Evolutionary conservation across 1,140 invertebrate species (phyloP).

Genomic region (Pseudoatta argentina): DNA sequence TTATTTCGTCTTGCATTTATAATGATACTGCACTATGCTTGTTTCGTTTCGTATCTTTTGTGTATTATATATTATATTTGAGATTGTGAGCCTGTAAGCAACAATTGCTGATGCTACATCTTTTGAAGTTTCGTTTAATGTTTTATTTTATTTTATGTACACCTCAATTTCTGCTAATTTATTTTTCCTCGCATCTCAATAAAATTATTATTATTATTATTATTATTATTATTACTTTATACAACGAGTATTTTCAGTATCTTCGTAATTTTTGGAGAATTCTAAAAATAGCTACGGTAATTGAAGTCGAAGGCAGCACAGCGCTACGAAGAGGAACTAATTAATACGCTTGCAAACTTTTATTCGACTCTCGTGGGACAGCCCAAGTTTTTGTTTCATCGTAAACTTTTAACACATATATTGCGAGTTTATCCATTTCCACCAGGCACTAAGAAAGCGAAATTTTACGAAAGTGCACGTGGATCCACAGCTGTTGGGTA

Average conservation of each 20-base stretch:
- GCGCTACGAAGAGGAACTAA: constrained; percentile 28
- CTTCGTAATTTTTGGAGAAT: background rate
- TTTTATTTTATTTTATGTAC: too few species aligned
- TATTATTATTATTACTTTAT: too few species aligned
- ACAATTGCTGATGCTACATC: too few species aligned
- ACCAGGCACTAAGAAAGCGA: constrained; percentile 63
- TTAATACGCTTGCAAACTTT: constrained; percentile 57
- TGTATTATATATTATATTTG: too few species aligned
- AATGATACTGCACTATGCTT: too few species aligned
- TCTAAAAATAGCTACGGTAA: background rate
- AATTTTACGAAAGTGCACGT: constrained; percentile 69
- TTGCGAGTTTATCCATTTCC: constrained; percentile 41
- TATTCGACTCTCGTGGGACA: constrained; percentile 33
- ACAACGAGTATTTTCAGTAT: background rate
- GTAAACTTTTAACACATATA: constrained; percentile 52
- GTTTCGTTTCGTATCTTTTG: too few species aligned
- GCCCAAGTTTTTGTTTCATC: constrained; percentile 44
- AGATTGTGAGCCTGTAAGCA: too few species aligned
- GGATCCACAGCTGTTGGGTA: constrained; percentile 53
- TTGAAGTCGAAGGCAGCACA: constrained; percentile 5
- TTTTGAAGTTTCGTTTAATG: too few species aligned
- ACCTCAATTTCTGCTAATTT: too few species aligned
- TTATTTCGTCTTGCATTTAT: too few species aligned
- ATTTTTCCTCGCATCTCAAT: too few species aligned
- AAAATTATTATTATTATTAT: too few species aligned